These are phyloP conservation scores for Drosophila novamexicana DNA, from an alignment of 1,140 invertebrate species.

Conservation along the genomic window DNA sequence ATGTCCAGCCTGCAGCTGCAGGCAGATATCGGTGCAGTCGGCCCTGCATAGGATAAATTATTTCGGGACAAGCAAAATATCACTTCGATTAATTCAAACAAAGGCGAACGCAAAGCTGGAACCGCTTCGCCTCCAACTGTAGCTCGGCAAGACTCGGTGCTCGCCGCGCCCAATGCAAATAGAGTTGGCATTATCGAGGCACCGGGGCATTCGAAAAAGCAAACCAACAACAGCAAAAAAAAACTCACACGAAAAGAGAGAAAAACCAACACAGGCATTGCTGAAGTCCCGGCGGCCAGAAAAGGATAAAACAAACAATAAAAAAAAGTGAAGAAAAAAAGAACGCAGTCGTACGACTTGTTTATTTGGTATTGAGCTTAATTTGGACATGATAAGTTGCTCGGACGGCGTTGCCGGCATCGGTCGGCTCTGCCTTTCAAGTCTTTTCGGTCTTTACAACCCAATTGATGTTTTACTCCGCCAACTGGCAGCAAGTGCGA, in stretches of 20 bases:
- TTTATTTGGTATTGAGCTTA: conserved; percentile 79
- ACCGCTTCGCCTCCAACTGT: conserved; percentile 2
- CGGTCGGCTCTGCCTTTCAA: conserved; percentile 56
- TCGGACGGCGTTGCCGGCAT: conserved; percentile 41
- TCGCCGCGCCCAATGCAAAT: conserved; percentile 58
- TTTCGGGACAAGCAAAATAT: conserved; percentile 82
- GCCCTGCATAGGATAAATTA: conserved; percentile 69
- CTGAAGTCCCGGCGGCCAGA: conserved; percentile 16
- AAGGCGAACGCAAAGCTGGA: conserved; percentile 51
- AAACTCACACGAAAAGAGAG: not conserved
- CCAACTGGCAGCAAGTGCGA: conserved; percentile 4
- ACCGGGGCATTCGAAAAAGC: conserved; percentile 31
- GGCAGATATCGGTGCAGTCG: conserved; percentile 12
- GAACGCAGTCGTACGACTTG: conserved; percentile 49
- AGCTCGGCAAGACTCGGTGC: conserved; percentile 1
- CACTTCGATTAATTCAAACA: conserved; percentile 83
- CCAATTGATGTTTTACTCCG: conserved; percentile 69
- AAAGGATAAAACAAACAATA: not conserved
- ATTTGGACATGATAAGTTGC: conserved; percentile 81
- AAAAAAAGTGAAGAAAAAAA: not conserved
- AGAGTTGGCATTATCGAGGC: conserved; percentile 57
- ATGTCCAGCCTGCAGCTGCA: conserved; percentile 36
- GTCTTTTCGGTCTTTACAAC: conserved; percentile 25
- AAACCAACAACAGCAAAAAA: not conserved
- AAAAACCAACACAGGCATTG: not conserved